Conservation (phyloP, 2,888 invertebrate genomes). For the Pyrrhia umbra region DNA sequence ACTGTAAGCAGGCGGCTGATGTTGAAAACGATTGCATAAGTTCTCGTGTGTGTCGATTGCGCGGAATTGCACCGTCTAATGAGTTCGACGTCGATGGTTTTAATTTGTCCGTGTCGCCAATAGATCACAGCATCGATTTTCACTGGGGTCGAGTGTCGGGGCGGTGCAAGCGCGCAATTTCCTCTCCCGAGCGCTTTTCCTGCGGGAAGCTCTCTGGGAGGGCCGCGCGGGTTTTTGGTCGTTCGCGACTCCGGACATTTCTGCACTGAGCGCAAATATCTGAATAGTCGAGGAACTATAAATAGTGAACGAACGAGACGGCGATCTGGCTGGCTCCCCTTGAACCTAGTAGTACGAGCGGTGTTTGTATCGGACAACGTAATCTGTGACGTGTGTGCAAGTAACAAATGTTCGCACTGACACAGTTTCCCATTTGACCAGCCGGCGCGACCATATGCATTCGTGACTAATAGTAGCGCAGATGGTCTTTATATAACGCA, state of each 20-base stretch:
- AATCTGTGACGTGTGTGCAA: slow-evolving; percentile 82
- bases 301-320: slow-evolving; percentile 88
- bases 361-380: slow-evolving; percentile 79
- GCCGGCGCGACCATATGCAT: slow-evolving; percentile 83
- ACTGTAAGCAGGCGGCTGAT: slow-evolving; percentile 73
- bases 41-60: slow-evolving; percentile 78
- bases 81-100: slow-evolving; percentile 75
- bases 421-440: slow-evolving; percentile 88
- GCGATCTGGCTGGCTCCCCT: slow-evolving; percentile 88
- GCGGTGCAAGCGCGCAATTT: slow-evolving; percentile 64
- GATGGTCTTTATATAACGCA: slow-evolving; percentile 75
- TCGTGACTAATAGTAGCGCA: slow-evolving; percentile 78
- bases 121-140: slow-evolving; percentile 62
- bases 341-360: slow-evolving; percentile 85
- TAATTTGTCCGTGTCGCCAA: slow-evolving; percentile 72
- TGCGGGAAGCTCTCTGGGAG: slow-evolving; percentile 74
- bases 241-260: slow-evolving; percentile 87
- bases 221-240: slow-evolving; percentile 77
- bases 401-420: slow-evolving; percentile 86
- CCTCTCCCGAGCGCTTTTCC: slow-evolving; percentile 70
- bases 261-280: slow-evolving; percentile 87
- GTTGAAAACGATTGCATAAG: slow-evolving; percentile 84
- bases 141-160: slow-evolving; percentile 60
- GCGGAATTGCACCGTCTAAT: slow-evolving; percentile 81
- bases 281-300: slow-evolving; percentile 87